A percentile compares a stretch with the other conserved stretches of the same genome.
Conservation (phyloP, 2,888 invertebrate species). For the Sinelater perroti region DNA sequence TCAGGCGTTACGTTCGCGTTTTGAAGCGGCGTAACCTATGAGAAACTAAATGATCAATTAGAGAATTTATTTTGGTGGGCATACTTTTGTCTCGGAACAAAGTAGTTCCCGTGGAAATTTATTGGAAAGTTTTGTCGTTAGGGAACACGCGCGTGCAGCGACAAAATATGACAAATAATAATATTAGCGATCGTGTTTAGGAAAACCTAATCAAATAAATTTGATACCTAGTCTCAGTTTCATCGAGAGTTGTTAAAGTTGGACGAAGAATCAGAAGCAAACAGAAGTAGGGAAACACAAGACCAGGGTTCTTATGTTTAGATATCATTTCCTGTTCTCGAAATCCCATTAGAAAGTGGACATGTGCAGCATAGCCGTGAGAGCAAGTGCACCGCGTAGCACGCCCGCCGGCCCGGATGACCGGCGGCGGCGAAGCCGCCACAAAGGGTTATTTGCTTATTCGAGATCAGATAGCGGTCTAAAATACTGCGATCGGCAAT, state of each 20-base stretch:
- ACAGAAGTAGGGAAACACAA: slow-evolving; percentile 34
- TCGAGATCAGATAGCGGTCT: slow-evolving; percentile 45
- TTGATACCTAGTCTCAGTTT: slow-evolving; percentile 28
- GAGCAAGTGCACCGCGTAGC: slow-evolving; percentile 39
- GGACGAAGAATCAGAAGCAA: slow-evolving; percentile 16
- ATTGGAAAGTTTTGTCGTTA: not conserved
- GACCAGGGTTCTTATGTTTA: slow-evolving; percentile 44
- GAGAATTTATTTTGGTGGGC: no score
- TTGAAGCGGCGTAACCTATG: no score
- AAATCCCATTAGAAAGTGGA: slow-evolving; percentile 50
- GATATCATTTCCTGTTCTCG: slow-evolving; percentile 48
- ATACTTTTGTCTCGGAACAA: no score
- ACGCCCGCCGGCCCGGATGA: slow-evolving; percentile 33
- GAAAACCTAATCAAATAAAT: slow-evolving; percentile 30
- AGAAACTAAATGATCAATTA: no score
- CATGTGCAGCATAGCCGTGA: slow-evolving; percentile 41
- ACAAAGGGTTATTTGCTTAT: slow-evolving; percentile 48
- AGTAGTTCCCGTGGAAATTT: slow-evolving; percentile 1
- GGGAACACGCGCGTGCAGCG: not conserved
- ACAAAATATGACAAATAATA: slow-evolving; percentile 31
- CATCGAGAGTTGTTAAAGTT: slow-evolving; percentile 26
- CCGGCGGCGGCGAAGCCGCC: slow-evolving; percentile 30
- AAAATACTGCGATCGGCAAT: slow-evolving; percentile 38
- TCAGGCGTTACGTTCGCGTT: slow-evolving; percentile 27
- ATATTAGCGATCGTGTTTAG: slow-evolving; percentile 27